phyloP scores from a whole-genome alignment of 2,888 invertebrate species.

The Diachrysia chrysitis region DNA sequence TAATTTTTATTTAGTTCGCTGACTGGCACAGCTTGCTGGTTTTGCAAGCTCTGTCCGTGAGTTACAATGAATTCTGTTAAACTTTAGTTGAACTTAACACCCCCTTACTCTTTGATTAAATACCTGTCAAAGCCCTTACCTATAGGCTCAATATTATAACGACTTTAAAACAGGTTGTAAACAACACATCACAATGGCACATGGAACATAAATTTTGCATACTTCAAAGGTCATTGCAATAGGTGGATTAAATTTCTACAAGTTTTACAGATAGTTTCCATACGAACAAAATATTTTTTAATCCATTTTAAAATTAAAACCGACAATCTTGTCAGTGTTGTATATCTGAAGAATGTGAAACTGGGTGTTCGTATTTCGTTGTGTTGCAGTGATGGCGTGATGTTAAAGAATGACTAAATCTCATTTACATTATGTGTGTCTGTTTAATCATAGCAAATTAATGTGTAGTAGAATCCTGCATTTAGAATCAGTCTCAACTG shows the following conservation, averaged over 20 bases:
- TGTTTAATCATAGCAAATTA: slow-evolving; percentile 54
- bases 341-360: background rate
- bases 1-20: background rate
- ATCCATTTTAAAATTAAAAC: too few relatives aligned
- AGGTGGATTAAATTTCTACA: background rate
- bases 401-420: slow-evolving; percentile 55
- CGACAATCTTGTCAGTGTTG: background rate
- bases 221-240: background rate
- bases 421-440: slow-evolving; percentile 62
- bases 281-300: too few relatives aligned
- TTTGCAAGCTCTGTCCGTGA: slow-evolving; percentile 9
- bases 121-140: too few relatives aligned
- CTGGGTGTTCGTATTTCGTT: slow-evolving; percentile 32
- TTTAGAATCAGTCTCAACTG: slow-evolving; percentile 51
- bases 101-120: too few relatives aligned
- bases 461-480: slow-evolving; percentile 51
- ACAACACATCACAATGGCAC: too few relatives aligned
- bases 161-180: background rate
- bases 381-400: slow-evolving; percentile 47
- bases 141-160: background rate
- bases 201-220: background rate
- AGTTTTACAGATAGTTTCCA: background rate
- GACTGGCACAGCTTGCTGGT: background rate
- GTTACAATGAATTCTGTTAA: background rate
- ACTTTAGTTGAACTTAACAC: background rate